Evolutionary conservation across 2,113 vertebrate genomes (phyloP), one percentile per base, ranked within the genome.

Genomic region (Tyrannus savana): DNA sequence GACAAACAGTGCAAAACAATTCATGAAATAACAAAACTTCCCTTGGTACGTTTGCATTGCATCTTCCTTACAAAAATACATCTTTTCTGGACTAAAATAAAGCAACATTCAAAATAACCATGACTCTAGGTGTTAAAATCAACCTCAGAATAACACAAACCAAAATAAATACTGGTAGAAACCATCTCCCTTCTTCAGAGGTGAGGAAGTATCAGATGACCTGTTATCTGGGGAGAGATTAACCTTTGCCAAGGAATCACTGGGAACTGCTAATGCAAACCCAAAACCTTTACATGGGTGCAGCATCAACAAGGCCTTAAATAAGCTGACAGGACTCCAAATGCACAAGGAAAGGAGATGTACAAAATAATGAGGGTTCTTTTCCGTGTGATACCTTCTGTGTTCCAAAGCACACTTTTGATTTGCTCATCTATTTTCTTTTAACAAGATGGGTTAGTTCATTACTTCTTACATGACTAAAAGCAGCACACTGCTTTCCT

Each of bases 381-480:
- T 81, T 69, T 62, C 64, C 59, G 28, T 87, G 39, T 60, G 67
- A 35, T 84, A 56, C n/a, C 23, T 84, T 49, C 62, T 84, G 30
- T 82, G 31, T 56, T 87, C 41, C 56, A 53, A 92, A 92, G 75
- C 27, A 86, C 25, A 16, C 28, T 81, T 93, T 21, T 75, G 55
- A 90, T 84, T 84, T 87, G 41, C 50, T 53, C 27, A 74, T 89
- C 58, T 87, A 64, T 78, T 89, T 91, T 84, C 46, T 91, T 90
- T 86, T 94, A 90, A 89, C 22, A 44, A 74, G 56, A 33, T 35
- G n/a, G 19, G 78, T 94, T 90, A 84, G 60, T 41, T 80, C 35
- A 81, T 92, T 87, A 84, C 53, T 92, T 89, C 47, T 87, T 46
- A 90, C 73, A 46, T 64, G 62, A 84, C 66, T 90, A 87, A 94